A percentile compares a stretch with the other conserved stretches of the same genome.
Conservation (phyloP, 1,140 invertebrate genomes). For the Drosophila sucinea region DNA sequence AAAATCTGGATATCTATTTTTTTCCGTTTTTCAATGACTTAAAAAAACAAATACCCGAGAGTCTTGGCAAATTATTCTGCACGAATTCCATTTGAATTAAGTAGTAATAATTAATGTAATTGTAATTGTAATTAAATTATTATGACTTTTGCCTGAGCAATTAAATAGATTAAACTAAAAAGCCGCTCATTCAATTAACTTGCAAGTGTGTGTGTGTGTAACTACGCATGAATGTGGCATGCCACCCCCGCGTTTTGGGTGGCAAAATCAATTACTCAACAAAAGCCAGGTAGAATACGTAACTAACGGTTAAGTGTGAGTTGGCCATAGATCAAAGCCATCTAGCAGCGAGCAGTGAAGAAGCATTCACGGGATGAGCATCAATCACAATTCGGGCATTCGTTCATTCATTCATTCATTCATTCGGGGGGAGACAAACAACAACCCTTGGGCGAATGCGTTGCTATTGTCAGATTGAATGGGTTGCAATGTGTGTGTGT, state of each 20-base stretch:
- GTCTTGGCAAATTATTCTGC: background rate
- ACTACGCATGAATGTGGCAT: constrained; percentile 17
- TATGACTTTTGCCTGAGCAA: constrained; percentile 17
- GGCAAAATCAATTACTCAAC: constrained; percentile 70
- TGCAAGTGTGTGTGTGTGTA: constrained; percentile 14
- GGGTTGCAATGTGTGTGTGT: constrained; percentile 23
- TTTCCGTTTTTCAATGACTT: too few relatives aligned
- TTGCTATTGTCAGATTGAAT: constrained; percentile 52
- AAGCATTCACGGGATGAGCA: constrained; percentile 32
- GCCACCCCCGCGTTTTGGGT: background rate
- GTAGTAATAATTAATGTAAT: constrained; percentile 55
- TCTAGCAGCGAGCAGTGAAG: constrained; percentile 11
- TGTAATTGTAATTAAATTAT: constrained; percentile 39
- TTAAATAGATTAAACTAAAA: constrained; percentile 50
- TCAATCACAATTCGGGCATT: constrained; percentile 50
- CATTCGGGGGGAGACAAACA: background rate
- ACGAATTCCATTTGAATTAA: constrained; percentile 27
- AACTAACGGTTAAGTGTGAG: background rate
- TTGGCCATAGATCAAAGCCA: constrained; percentile 48
- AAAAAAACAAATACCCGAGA: too few relatives aligned
- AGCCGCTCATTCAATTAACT: constrained; percentile 50
- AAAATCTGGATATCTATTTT: too few relatives aligned
- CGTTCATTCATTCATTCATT: constrained; percentile 13
- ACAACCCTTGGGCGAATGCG: constrained; percentile 12
- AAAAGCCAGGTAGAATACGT: constrained; percentile 42